Percentiles rank a stretch among this genome's conserved stretches.
phyloP scores from a whole-genome alignment of 2,888 invertebrate species.

The Acleris cristana region DNA sequence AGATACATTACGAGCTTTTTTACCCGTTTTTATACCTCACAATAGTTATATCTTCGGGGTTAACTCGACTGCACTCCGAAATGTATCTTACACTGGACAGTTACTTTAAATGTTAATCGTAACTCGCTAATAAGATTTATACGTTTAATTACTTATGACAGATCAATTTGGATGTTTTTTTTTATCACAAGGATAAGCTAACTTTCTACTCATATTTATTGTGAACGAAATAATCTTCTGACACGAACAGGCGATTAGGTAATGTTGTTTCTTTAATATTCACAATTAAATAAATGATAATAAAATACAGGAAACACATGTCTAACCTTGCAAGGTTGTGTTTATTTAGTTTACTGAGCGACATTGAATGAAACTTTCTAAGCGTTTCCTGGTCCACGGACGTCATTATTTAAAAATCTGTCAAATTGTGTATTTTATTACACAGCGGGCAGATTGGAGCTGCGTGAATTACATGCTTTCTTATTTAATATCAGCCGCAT shows the following conservation, averaged over 20 bases:
- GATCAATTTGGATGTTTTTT: slow-evolving; percentile 41
- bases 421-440: slow-evolving; percentile 82
- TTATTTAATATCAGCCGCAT: slow-evolving; percentile 82
- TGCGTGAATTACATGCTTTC: slow-evolving; percentile 82
- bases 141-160: slow-evolving; percentile 42
- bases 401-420: slow-evolving; percentile 82
- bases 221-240: slow-evolving; percentile 51
- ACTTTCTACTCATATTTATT: slow-evolving; percentile 47
- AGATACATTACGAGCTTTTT: slow-evolving; percentile 20
- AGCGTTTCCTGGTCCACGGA: slow-evolving; percentile 78
- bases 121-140: slow-evolving; percentile 37
- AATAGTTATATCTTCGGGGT: slow-evolving; percentile 24
- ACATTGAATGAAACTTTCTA: slow-evolving; percentile 73
- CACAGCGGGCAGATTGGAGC: slow-evolving; percentile 69
- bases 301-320: slow-evolving; percentile 44
- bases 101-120: slow-evolving; percentile 29
- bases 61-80: slow-evolving; percentile 19
- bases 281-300: slow-evolving; percentile 19
- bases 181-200: slow-evolving; percentile 38
- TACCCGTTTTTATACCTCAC: slow-evolving; percentile 14
- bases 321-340: slow-evolving; percentile 59
- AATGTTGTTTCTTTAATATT: slow-evolving; percentile 5
- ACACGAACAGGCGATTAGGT: slow-evolving; percentile 47
- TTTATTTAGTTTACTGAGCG: slow-evolving; percentile 54
- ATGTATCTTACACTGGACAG: slow-evolving; percentile 3